Evolutionary conservation across 1,140 invertebrate species (phyloP), one percentile per base, ranked within the genome.

Genomic region (Orius insidiosus): DNA sequence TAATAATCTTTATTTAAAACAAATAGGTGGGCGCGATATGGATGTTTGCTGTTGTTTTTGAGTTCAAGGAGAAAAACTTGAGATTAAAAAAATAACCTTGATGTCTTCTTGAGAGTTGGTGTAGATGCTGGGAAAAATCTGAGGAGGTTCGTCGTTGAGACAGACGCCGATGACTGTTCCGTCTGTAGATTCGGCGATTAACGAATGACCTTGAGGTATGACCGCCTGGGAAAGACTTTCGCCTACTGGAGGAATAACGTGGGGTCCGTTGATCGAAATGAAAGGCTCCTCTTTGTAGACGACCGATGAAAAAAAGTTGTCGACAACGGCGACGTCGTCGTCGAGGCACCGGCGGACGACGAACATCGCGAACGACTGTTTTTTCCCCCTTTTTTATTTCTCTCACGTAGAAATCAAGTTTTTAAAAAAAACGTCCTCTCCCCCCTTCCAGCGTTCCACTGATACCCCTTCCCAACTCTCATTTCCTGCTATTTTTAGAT

Each of bases 61-160:
- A n/a, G n/a, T n/a, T n/a, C n/a, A n/a, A n/a, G n/a, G n/a, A n/a
- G n/a, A n/a, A n/a, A n/a, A n/a, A n/a, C n/a, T n/a, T n/a, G n/a
- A n/a, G n/a, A n/a, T n/a, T n/a, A n/a, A n/a, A n/a, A n/a, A n/a
- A n/a, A n/a, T n/a, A n/a, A 50, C 49, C 39, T 50, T 50, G 5
- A 30, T 33, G 15, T 50, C 49, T 3, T 30, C 19, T 2, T 30
- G 15, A 9, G 30, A 33, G 9, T 30, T 16, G 11, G 44, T 37
- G 44, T 50, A 50, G 6, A 50, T 50, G 44, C 19, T 18, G 10
- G 43, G 36, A n/a, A 42, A 24, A 11, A 8, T 11, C 38, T 50
- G 49, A 1, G 49, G 49, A 1, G 36, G 32, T 31, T 46, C 37
- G 37, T 50, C 49, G 42, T 41, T 43, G 6, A 46, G n/a, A 3